phyloP scores from a whole-genome alignment of 2,797 vertebrate species.

The Hapalemur alaotrensis region DNA sequence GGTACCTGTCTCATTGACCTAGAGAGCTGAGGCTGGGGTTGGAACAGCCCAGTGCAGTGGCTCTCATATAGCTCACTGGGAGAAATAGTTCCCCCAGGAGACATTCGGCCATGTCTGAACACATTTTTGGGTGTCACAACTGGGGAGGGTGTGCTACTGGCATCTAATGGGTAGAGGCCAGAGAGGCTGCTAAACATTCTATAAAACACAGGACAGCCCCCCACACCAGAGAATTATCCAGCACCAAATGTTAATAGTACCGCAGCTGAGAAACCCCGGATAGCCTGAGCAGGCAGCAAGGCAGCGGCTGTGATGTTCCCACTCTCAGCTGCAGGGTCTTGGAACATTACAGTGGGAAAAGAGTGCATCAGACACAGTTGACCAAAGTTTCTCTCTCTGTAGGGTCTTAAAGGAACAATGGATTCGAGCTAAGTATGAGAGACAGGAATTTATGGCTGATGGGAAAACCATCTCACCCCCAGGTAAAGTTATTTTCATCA shows the following conservation, averaged over 20 bases:
- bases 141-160: not conserved
- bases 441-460: conserved; percentile 90
- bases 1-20: not conserved
- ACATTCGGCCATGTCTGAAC: not conserved
- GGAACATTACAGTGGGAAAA: not conserved
- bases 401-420: conserved; percentile 95
- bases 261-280: not conserved
- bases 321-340: not conserved
- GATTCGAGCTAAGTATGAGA: conserved; percentile 96
- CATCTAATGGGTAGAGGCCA: not conserved
- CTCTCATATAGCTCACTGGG: not conserved
- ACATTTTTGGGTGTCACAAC: not conserved
- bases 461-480: conserved; percentile 79
- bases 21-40: not conserved
- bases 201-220: not conserved
- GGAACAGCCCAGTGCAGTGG: not conserved
- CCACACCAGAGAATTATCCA: not conserved
- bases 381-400: conserved; percentile 67
- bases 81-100: not conserved
- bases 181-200: not conserved
- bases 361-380: conserved; percentile 40
- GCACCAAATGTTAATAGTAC: not conserved
- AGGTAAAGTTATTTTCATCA: conserved; percentile 85
- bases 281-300: not conserved
- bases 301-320: not conserved